These are phyloP conservation scores for Lepidocolaptes lacrymiger DNA, from an alignment of 2,797 vertebrate species.

Conservation along the genomic window DNA sequence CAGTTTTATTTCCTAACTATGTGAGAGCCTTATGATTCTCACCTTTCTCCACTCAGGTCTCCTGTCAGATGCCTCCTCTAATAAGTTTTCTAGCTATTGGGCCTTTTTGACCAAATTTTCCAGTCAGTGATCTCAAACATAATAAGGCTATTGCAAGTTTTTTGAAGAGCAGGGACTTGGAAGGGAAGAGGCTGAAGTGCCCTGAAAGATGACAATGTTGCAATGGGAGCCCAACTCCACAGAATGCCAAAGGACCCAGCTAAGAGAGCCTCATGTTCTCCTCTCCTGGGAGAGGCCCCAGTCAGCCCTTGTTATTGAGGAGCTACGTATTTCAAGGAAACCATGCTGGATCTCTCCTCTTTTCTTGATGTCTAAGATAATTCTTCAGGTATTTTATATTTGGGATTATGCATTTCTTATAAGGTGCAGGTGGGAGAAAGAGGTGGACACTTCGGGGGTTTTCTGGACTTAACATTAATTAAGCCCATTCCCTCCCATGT, in stretches of 20 bases:
- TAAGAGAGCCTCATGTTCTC: background rate
- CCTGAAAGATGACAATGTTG: background rate
- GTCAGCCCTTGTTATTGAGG: background rate
- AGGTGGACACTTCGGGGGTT: accelerated
- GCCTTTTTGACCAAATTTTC: background rate
- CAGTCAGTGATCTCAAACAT: background rate
- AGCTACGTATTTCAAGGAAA: background rate
- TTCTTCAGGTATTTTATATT: background rate
- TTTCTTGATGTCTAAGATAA: background rate
- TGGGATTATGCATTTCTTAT: background rate
- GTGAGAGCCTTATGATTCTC: background rate
- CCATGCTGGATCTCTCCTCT: background rate
- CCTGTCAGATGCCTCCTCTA: background rate
- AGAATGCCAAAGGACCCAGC: background rate
- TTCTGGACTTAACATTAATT: background rate
- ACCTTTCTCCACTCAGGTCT: background rate
- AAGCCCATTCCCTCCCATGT: background rate
- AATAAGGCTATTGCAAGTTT: background rate
- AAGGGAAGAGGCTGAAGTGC: background rate
- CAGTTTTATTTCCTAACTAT: background rate
- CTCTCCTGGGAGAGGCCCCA: background rate
- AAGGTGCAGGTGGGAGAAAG: background rate
- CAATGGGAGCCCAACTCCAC: background rate
- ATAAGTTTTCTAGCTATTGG: background rate
- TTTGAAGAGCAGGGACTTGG: background rate